phyloP scores from a whole-genome alignment of 1,140 invertebrate genomes.

The Spodoptera frugiperda region DNA sequence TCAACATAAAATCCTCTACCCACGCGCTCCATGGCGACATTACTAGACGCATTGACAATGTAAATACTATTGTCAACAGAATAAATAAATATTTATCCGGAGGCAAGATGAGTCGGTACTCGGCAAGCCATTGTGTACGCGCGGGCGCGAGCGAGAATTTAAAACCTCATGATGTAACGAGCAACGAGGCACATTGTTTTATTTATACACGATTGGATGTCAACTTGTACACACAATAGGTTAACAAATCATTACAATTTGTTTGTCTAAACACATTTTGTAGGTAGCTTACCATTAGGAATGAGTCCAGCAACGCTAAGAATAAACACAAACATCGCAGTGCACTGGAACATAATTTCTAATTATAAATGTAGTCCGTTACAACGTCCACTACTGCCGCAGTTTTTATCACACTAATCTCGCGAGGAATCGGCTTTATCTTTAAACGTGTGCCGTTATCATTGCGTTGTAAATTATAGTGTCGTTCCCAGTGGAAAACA shows the following conservation, averaged over 20 bases:
- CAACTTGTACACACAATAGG: conserved; percentile 44
- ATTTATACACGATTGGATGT: conserved; percentile 39
- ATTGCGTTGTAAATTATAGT: conserved; percentile 74
- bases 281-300: conserved; percentile 65
- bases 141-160: conserved; percentile 61
- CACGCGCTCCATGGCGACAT: conserved; percentile 64
- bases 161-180: conserved; percentile 62
- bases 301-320: conserved; percentile 61
- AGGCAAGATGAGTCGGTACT: conserved; percentile 73
- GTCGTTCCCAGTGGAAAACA: conserved; percentile 65
- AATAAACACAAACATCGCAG: conserved; percentile 66
- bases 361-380: conserved; percentile 54
- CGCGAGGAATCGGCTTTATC: conserved; percentile 66
- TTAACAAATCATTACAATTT: conserved; percentile 49
- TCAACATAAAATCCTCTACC: conserved; percentile 72
- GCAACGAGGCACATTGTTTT: conserved; percentile 59
- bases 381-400: conserved; percentile 53
- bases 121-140: conserved; percentile 68
- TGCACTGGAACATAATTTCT: conserved; percentile 52
- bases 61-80: conserved; percentile 84
- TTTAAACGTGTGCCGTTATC: conserved; percentile 68
- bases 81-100: conserved; percentile 84
- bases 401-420: conserved; percentile 77
- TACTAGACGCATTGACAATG: conserved; percentile 73
- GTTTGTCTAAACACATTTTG: background rate